Conservation (phyloP, 2,888 invertebrate species). For the Xestia sexstrigata region DNA sequence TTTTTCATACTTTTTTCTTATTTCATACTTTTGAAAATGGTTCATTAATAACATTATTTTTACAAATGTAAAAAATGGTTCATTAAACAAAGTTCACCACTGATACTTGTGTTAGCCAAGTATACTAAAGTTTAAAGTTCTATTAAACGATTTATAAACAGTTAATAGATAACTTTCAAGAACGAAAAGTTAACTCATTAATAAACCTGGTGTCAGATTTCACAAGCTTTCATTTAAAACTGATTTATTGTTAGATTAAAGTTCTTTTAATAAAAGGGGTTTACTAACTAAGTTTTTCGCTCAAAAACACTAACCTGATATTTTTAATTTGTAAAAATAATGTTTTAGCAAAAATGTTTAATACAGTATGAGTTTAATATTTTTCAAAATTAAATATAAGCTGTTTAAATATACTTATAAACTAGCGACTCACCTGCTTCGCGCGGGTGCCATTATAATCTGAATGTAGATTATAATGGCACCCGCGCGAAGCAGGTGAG, state of each 20-base stretch:
- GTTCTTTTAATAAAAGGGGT: not conserved
- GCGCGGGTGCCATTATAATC: no score
- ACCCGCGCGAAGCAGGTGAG: no score
- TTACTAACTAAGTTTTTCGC: not conserved
- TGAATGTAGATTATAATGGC: no score
- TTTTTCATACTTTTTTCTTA: no score
- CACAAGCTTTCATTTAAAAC: not conserved
- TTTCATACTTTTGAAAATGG: not conserved
- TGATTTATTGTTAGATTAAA: not conserved
- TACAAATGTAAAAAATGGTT: no score
- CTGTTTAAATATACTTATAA: not conserved
- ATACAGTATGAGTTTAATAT: not conserved
- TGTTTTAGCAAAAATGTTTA: not conserved
- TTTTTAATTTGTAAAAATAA: not conserved
- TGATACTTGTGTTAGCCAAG: not conserved
- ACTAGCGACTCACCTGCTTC: no score
- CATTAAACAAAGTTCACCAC: not conserved
- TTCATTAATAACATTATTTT: no score
- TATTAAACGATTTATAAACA: not conserved
- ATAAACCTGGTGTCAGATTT: not conserved
- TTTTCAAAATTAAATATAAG: not conserved
- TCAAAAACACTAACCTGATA: not conserved
- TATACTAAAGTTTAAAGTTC: not conserved
- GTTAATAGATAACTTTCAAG: not conserved
- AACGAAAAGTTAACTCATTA: constrained; percentile 12